Evolutionary conservation across 2,113 vertebrate species (phyloP).

Genomic region (Perca flavescens): DNA sequence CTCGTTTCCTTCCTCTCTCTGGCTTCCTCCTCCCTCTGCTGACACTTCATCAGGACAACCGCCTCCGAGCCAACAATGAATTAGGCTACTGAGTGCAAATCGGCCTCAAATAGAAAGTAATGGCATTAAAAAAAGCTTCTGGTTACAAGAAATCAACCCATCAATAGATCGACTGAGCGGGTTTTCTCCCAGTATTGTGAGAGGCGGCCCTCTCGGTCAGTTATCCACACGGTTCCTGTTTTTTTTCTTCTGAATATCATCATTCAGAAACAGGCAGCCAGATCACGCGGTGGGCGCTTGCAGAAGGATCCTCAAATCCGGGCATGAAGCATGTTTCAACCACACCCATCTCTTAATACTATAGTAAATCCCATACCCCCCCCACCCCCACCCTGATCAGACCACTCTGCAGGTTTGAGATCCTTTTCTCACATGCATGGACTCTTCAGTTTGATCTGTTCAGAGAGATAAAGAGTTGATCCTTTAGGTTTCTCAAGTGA

Average conservation of each 20-base stretch:
- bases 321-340: conserved; percentile 69
- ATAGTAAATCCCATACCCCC: conserved; percentile 48
- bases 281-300: conserved; percentile 66
- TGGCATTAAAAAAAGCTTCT: not conserved
- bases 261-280: conserved; percentile 52
- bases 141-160: conserved; percentile 30
- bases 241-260: conserved; percentile 48
- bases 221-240: conserved; percentile 50
- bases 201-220: conserved; percentile 25
- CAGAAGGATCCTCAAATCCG: conserved; percentile 62
- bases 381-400: conserved; percentile 14
- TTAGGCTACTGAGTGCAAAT: conserved; percentile 35
- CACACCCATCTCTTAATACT: conserved; percentile 80
- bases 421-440: not conserved
- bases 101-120: not conserved
- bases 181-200: not conserved
- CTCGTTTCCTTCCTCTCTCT: conserved; percentile 78
- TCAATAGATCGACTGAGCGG: not conserved
- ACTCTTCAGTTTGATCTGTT: not conserved
- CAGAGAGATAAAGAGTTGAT: not conserved
- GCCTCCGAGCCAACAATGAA: conserved; percentile 51
- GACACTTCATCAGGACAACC: conserved; percentile 66
- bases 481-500: not conserved
- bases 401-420: conserved; percentile 14
- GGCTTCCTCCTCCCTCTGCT: conserved; percentile 76